Evolutionary conservation across 1,140 invertebrate genomes (phyloP).

Genomic region (Marisa cornuarietis): DNA sequence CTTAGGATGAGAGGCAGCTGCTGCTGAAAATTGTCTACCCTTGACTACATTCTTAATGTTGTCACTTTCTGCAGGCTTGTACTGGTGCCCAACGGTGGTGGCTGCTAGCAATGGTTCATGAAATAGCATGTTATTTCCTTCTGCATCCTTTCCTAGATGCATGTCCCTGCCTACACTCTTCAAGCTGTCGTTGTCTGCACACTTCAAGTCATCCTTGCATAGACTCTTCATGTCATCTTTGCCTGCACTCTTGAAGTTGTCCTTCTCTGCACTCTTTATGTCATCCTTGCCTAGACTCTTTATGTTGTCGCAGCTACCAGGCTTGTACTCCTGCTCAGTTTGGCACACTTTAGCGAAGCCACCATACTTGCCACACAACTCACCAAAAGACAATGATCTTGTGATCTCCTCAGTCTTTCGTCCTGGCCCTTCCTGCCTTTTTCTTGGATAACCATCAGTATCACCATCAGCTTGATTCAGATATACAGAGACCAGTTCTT

Average conservation of each 20-base stretch:
- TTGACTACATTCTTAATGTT: background rate
- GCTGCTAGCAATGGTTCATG: no score
- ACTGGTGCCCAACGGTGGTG: no score
- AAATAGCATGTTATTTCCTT: no score
- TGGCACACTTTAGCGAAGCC: background rate
- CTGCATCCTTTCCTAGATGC: no score
- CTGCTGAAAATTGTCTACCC: background rate
- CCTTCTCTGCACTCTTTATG: no score
- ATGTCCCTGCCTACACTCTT: no score
- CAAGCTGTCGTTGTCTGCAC: no score
- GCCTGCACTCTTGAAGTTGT: no score
- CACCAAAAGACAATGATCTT: conserved; percentile 28
- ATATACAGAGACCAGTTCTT: background rate
- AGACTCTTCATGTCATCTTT: background rate
- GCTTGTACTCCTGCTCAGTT: no score
- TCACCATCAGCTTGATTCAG: background rate
- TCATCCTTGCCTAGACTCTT: background rate
- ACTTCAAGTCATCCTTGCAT: no score
- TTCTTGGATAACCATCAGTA: background rate
- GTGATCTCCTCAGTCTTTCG: conserved; percentile 4
- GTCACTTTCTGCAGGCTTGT: background rate
- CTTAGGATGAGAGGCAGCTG: background rate
- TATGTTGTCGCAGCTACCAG: background rate
- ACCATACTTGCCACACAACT: conserved; percentile 20
- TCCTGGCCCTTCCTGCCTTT: background rate